These are phyloP conservation scores for Euspilapteryx auroguttella DNA, from an alignment of 2,888 invertebrate genomes.

Conservation along the genomic window DNA sequence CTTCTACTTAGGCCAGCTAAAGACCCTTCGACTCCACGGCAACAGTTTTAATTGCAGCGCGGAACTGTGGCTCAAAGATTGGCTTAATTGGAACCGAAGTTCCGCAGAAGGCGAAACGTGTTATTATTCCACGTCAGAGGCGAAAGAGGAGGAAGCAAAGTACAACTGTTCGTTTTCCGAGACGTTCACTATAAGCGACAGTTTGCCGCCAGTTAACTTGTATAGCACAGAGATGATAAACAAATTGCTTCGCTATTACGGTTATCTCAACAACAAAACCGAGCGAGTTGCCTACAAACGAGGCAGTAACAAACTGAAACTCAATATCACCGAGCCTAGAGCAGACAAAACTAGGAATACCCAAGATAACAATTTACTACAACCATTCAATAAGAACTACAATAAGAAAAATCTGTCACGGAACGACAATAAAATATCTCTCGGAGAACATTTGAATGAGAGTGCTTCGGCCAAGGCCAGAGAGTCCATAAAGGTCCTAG, in stretches of 20 bases:
- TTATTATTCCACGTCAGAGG: constrained; percentile 43
- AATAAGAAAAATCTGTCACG: constrained; percentile 10
- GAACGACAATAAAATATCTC: constrained; percentile 20
- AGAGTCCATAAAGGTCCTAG: constrained; percentile 28
- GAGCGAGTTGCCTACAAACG: constrained; percentile 24
- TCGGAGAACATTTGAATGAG: constrained; percentile 26
- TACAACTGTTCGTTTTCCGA: constrained; percentile 53
- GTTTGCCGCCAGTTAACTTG: constrained; percentile 48
- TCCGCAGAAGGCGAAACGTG: constrained; percentile 35
- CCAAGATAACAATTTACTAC: constrained; percentile 8
- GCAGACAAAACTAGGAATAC: constrained; percentile 11
- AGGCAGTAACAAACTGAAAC: constrained; percentile 14
- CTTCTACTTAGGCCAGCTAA: constrained; percentile 70
- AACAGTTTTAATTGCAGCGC: constrained; percentile 74
- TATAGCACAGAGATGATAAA: constrained; percentile 57
- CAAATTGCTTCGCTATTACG: constrained; percentile 44
- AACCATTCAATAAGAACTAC: background rate
- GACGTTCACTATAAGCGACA: constrained; percentile 52
- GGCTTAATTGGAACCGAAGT: constrained; percentile 63
- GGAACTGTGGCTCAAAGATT: constrained; percentile 67
- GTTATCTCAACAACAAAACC: constrained; percentile 47
- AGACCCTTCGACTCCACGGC: constrained; percentile 66
- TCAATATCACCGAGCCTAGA: constrained; percentile 9
- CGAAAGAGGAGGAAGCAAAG: constrained; percentile 40
- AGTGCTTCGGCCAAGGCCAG: constrained; percentile 22